Base-by-base conservation (phyloP, 2,797 vertebrate species). In the Malurus splendens region DNA sequence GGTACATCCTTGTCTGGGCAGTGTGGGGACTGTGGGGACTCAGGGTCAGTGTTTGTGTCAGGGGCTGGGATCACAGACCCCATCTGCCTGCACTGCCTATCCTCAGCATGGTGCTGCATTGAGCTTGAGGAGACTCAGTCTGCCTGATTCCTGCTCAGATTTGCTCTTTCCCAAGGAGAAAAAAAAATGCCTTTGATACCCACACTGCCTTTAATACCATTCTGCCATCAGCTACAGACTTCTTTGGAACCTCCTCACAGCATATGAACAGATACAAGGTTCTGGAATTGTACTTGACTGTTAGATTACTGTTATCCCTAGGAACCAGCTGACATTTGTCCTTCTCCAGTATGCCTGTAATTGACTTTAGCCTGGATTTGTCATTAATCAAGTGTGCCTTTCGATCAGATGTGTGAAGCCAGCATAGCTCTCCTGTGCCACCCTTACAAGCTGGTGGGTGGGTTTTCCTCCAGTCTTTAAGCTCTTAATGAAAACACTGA, bases 291-390 rank as follows among this genome's bases (percentile, higher is more conserved):
- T 51, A 14, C 38, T 47, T 90, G 61, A 17, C 25, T 87, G 4
- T 79, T 84, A 61, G 44, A 27, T 85, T 77, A 52, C 60, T 85
- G 72, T 45, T 89, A 18, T 80, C 50, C 57, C 9, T 56, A 52
- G 76, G 50, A 90, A 60, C 50, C 50, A 54, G 79, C 57, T 14
- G 32, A 77, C 68, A 39, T 73, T 64, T 85, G 62, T 74, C 70
- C 50, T 66, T 87, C 65, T 77, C 19, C 57, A 74, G 47, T 67
- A 18, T 64, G n/a, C 50, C 50, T 57, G 15, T 64, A 87, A 74
- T 85, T 74, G 85, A 56, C 78, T 92, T 82, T 56, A 65, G 67
- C 84, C 59, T 67, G 30, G 48, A 61, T 91, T 88, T 89, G 73
- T 74, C 55, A 33, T 89, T 90, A 85, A 82, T 92, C 82, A 87